These are phyloP conservation scores for Gorsachius magnificus DNA, from an alignment of 2,797 vertebrate genomes.

Conservation along the genomic window DNA sequence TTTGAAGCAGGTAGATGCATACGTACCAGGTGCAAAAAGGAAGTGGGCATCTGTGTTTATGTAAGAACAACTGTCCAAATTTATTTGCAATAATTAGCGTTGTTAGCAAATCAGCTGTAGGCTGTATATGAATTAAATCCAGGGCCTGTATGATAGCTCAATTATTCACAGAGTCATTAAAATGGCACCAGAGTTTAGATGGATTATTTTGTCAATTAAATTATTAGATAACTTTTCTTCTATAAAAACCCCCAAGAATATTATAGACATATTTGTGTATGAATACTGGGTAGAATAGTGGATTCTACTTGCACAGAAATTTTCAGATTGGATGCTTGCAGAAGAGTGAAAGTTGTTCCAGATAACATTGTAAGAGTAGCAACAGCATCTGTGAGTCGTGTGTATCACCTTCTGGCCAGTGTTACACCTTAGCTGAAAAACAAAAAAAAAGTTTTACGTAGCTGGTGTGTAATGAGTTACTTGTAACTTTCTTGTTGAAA, in stretches of 20 bases:
- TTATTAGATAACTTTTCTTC: neutral
- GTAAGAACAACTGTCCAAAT: neutral
- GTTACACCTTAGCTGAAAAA: neutral
- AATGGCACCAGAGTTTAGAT: neutral
- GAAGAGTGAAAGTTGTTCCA: neutral
- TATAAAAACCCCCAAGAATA: neutral
- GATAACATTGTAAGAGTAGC: neutral
- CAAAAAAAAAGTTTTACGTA: neutral
- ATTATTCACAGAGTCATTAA: neutral
- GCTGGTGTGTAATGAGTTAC: neutral
- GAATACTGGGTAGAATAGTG: neutral
- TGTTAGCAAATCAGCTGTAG: neutral
- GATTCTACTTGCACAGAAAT: neutral
- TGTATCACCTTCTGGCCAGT: rapidly evolving
- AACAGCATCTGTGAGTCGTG: neutral
- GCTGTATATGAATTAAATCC: neutral
- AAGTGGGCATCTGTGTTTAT: neutral
- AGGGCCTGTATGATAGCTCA: neutral
- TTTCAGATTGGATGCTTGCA: neutral
- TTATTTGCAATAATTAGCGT: neutral
- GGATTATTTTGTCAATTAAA: neutral
- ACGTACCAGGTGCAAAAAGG: neutral
- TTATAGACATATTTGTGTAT: neutral
- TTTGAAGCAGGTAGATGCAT: neutral
- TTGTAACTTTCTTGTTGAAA: neutral